Evolutionary conservation across 2,888 invertebrate genomes (phyloP).

Genomic region (Plebejus melissa): DNA sequence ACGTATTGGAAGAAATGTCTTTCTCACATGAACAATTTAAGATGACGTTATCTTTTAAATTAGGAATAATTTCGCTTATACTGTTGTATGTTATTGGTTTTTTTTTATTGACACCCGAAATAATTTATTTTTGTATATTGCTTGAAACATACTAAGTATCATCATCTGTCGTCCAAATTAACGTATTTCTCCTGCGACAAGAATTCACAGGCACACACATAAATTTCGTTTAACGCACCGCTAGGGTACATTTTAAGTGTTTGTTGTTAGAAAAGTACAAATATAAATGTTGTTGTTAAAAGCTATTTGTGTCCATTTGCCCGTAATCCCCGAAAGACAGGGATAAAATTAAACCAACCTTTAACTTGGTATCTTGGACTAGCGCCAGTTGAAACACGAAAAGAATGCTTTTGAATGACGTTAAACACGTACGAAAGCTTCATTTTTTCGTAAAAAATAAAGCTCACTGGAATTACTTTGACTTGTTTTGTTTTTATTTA

Average conservation of each 20-base stretch:
- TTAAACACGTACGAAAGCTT: conserved; percentile 9
- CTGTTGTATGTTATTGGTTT: background rate
- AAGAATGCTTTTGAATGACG: conserved; percentile 23
- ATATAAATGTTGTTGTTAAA: conserved; percentile 21
- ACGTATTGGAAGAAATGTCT: background rate
- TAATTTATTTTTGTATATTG: background rate
- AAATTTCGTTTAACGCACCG: conserved; percentile 16
- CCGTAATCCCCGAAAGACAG: conserved; percentile 23
- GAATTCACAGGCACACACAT: background rate
- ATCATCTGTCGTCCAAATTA: conserved; percentile 9
- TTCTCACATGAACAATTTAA: background rate
- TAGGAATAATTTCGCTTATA: background rate
- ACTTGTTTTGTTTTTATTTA: background rate
- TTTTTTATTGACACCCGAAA: background rate
- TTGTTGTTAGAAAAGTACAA: conserved; percentile 22
- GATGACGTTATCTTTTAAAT: background rate
- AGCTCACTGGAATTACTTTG: conserved; percentile 2
- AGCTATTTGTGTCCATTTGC: conserved; percentile 19
- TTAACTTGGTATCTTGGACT: conserved; percentile 17
- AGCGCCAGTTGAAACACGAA: conserved; percentile 19
- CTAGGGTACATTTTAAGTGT: conserved; percentile 14
- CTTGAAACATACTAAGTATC: background rate
- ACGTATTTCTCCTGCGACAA: background rate
- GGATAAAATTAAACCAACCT: conserved; percentile 25
- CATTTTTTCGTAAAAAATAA: background rate